Conservation (phyloP, 1,140 invertebrate genomes). For the Oryctes rhinoceros region DNA sequence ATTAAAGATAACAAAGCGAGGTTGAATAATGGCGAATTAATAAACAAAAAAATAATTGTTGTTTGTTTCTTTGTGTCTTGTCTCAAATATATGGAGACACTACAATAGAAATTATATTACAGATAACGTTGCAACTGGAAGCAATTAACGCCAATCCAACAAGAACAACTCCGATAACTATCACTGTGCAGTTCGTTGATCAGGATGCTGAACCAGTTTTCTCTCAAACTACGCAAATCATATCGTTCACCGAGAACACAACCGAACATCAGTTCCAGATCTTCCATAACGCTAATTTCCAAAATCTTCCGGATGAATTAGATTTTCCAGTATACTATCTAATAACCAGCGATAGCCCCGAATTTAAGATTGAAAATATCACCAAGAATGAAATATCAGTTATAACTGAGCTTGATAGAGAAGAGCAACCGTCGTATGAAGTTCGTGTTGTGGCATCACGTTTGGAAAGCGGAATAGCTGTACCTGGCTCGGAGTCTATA, state of each 20-base stretch:
- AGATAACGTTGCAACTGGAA: background rate
- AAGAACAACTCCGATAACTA: background rate
- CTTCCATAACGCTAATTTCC: background rate
- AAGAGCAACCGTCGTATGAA: background rate
- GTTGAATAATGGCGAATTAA: too few species aligned
- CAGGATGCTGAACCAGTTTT: background rate
- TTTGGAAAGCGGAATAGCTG: background rate
- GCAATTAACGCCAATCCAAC: background rate
- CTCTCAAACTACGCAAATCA: background rate
- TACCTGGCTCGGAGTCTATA: too few species aligned
- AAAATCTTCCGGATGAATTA: background rate
- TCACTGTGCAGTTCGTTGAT: background rate
- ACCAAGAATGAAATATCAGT: background rate
- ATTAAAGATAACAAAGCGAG: too few species aligned
- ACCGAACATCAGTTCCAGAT: background rate
- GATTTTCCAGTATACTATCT: constrained; percentile 25
- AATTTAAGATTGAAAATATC: background rate
- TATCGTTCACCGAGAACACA: background rate
- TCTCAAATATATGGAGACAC: too few species aligned
- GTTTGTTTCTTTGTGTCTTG: too few species aligned
- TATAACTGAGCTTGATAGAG: background rate
- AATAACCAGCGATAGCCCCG: background rate
- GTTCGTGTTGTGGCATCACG: background rate
- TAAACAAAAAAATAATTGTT: too few species aligned
- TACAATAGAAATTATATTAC: background rate